These are phyloP conservation scores for Andrena haemorrhoa DNA, from an alignment of 2,888 invertebrate species.

Conservation along the genomic window DNA sequence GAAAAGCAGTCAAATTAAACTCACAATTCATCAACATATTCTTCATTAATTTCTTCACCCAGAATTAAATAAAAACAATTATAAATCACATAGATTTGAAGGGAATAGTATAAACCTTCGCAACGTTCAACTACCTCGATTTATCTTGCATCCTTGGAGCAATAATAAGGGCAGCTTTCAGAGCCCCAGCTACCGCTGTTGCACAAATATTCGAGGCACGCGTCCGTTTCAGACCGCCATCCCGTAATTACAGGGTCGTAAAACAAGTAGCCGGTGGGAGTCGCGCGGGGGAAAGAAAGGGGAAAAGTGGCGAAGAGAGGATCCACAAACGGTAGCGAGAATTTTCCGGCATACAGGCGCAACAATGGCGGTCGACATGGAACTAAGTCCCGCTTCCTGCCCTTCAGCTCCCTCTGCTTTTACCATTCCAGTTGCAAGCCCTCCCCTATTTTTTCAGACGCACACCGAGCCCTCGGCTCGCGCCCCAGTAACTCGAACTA, in stretches of 20 bases:
- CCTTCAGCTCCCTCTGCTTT: neutral
- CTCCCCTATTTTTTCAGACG: slow-evolving; percentile 24
- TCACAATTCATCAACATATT: neutral
- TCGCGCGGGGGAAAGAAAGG: slow-evolving; percentile 6
- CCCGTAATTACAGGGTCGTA: slow-evolving; percentile 60
- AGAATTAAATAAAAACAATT: neutral
- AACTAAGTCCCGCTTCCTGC: slow-evolving; percentile 36
- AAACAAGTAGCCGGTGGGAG: slow-evolving; percentile 33
- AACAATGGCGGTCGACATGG: slow-evolving; percentile 48
- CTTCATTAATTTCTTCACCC: neutral
- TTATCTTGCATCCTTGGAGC: slow-evolving; percentile 12
- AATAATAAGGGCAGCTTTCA: slow-evolving; percentile 15
- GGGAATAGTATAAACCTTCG: neutral
- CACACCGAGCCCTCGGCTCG: slow-evolving; percentile 30
- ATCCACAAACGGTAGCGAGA: slow-evolving; percentile 58
- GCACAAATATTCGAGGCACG: slow-evolving; percentile 53
- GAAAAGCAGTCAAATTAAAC: neutral
- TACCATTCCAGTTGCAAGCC: neutral
- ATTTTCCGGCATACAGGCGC: slow-evolving; percentile 52
- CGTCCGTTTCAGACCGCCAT: slow-evolving; percentile 46
- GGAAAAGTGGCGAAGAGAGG: slow-evolving; percentile 43
- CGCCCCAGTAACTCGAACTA: slow-evolving; percentile 58
- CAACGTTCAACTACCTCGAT: slow-evolving; percentile 17
- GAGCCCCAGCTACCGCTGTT: neutral
- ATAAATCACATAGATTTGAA: neutral